Conservation (phyloP, 2,888 invertebrate species). For the Ormyrus nitidulus region DNA sequence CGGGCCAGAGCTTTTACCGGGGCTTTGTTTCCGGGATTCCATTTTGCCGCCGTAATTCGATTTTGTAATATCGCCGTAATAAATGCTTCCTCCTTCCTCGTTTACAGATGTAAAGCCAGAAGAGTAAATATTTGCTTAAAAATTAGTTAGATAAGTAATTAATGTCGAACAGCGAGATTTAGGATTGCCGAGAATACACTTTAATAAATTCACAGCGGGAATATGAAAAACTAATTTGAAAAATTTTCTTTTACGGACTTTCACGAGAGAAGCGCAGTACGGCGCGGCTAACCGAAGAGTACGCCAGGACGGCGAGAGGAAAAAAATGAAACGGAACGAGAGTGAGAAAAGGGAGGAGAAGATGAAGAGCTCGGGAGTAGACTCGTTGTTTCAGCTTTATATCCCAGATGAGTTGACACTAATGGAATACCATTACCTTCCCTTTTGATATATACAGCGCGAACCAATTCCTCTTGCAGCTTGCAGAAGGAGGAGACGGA, state of each 20-base stretch:
- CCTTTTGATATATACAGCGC: constrained; percentile 59
- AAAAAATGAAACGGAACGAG: constrained; percentile 20
- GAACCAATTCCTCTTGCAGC: constrained; percentile 52
- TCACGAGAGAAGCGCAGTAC: constrained; percentile 5
- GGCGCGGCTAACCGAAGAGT: constrained; percentile 15
- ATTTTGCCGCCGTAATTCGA: too few species aligned
- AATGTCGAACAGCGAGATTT: too few species aligned
- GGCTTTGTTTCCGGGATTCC: too few species aligned
- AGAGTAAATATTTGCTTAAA: not conserved
- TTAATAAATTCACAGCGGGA: too few species aligned
- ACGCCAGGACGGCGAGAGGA: constrained; percentile 48
- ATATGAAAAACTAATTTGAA: constrained; percentile 8
- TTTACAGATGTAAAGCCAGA: too few species aligned
- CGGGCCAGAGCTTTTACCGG: constrained; percentile 35
- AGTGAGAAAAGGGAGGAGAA: constrained; percentile 28
- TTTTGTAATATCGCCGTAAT: too few species aligned
- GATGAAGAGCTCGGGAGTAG: constrained; percentile 52
- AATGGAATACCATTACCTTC: constrained; percentile 64
- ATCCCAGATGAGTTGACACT: constrained; percentile 62
- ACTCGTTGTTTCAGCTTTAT: constrained; percentile 62
- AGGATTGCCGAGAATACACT: too few species aligned
- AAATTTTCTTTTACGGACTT: constrained; percentile 11
- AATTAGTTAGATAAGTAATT: not conserved
- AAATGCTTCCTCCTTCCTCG: too few species aligned
- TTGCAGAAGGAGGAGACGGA: not conserved